A percentile compares a stretch with the other conserved stretches of the same genome.
These are phyloP conservation scores for Pimpla rufipes DNA, from an alignment of 2,888 invertebrate species.

Conservation along the genomic window DNA sequence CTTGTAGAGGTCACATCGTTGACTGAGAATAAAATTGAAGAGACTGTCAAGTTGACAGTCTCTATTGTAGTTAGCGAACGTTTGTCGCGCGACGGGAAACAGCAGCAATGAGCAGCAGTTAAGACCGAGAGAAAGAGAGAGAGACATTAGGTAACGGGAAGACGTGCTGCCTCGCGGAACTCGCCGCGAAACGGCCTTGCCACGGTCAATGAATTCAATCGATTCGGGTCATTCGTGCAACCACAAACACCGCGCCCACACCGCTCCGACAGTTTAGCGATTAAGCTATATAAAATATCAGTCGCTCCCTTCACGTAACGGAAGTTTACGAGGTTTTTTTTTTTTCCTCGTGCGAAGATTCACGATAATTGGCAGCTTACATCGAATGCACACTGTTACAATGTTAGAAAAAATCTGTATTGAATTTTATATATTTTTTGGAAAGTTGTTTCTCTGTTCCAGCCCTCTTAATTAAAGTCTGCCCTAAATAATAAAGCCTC, in stretches of 20 bases:
- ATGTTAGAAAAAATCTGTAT: too few relatives aligned
- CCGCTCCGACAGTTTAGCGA: neutral
- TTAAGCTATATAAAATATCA: neutral
- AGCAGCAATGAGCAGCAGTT: conserved; percentile 18
- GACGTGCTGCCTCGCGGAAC: conserved; percentile 31
- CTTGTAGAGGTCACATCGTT: conserved; percentile 16
- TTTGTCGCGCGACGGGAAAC: conserved; percentile 12
- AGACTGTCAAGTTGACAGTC: conserved; percentile 6
- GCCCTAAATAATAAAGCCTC: too few relatives aligned
- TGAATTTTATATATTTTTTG: too few relatives aligned
- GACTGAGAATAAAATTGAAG: neutral
- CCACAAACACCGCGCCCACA: conserved; percentile 16
- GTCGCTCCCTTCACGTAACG: neutral
- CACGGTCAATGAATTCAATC: conserved; percentile 63
- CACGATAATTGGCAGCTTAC: neutral
- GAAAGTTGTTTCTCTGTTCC: too few relatives aligned
- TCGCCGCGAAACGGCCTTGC: conserved; percentile 43
- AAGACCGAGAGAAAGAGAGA: neutral
- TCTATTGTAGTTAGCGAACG: conserved; percentile 9
- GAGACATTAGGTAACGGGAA: conserved; percentile 49
- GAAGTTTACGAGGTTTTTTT: neutral
- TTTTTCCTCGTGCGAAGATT: neutral
- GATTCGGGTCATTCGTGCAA: conserved; percentile 50
- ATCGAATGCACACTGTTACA: neutral
- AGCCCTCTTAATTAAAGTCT: too few relatives aligned